Evolutionary conservation across 2,797 vertebrate species (phyloP), one percentile per base, ranked within the genome.

Genomic region (Nasua narica): DNA sequence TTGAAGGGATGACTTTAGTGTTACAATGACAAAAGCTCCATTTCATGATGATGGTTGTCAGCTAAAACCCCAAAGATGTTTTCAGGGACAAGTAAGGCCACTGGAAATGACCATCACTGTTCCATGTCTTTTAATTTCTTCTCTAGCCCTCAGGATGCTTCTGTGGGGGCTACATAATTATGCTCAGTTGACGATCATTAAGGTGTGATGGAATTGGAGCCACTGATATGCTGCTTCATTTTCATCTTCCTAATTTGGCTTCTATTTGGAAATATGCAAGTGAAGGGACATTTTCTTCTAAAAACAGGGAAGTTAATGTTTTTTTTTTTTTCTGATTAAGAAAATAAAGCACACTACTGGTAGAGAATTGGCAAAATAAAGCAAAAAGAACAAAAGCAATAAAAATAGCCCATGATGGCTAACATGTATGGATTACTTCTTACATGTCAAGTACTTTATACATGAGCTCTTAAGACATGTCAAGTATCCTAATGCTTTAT

Each of bases 1-100:
- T 32, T 94, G 78, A 93, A 94, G 32, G 40, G 43, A 94, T 29
- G 35, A 35, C 43, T 67, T 86, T 72, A 91, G 7, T 95, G 77
- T 70, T 90, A 65, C 9, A 91, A 56, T 76, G 70, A 69, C 74
- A 90, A 95, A 85, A 78, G 13, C 15, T 70, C 27, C 77, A 69
- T 90, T 86, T 90, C 40, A 79, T 62, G 60, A 54, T 32, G 40
- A 48, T 46, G 19, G 3, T n/a, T 87, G 15, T 88, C 69, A 48
- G 52, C 12, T 81, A 83, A 72, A 43, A 92, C 6, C 27, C 43
- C n/a, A 84, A 32, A 23, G 50, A 65, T 67, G 7, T 67, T 32
- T 48, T 94, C 32, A 70, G 48, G 65, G 32, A 58, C 37, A 91
- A 72, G 19, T 0, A 15, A 86, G 37, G 74, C 25, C 76, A 7